Evolutionary conservation across 2,113 vertebrate species (phyloP).

Genomic region (Progne subis): DNA sequence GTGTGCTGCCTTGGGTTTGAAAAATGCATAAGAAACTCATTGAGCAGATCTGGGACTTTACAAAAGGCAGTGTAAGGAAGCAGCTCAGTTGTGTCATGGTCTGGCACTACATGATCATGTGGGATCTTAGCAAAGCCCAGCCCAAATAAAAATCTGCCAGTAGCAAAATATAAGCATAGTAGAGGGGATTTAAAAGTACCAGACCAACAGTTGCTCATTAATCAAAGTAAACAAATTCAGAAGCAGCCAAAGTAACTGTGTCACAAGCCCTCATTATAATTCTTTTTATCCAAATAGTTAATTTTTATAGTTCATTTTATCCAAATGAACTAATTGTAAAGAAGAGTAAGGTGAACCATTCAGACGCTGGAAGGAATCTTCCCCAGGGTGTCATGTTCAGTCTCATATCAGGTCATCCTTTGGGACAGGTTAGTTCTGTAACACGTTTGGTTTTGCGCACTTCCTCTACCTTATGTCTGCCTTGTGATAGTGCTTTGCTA

Average conservation of each 20-base stretch:
- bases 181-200: background rate
- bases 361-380: background rate
- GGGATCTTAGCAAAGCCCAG: background rate
- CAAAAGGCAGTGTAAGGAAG: background rate
- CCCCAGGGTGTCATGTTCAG: background rate
- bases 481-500: slow-evolving; percentile 52
- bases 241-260: background rate
- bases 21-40: background rate
- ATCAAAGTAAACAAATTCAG: background rate
- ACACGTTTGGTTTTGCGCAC: background rate
- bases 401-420: background rate
- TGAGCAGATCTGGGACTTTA: fast-evolving
- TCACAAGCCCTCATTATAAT: background rate
- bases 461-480: slow-evolving; percentile 50
- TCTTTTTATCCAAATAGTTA: background rate
- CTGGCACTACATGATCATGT: background rate
- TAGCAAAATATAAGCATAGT: background rate
- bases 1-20: background rate
- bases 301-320: background rate
- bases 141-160: background rate
- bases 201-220: background rate
- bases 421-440: background rate
- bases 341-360: background rate
- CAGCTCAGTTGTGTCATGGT: background rate
- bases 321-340: background rate